Percentiles rank a stretch among this genome's conserved stretches.
Conservation (phyloP, 2,113 vertebrate species). For the Eurypyga helias region DNA sequence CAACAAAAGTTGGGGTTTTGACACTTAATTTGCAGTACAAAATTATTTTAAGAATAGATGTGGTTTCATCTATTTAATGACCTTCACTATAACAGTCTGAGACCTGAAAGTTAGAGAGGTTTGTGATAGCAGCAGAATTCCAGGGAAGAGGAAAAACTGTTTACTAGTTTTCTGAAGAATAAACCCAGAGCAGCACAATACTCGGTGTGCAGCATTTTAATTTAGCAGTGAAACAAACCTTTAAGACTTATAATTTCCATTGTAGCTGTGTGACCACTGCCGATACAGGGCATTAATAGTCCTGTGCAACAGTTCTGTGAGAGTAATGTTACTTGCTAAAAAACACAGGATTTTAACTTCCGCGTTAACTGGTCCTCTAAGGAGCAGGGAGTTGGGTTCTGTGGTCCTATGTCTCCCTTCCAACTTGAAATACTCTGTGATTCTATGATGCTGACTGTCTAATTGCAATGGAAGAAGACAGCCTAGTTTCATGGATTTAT, state of each 20-base stretch:
- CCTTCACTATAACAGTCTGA: not conserved
- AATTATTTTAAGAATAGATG: not conserved
- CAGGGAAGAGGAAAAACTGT: not conserved
- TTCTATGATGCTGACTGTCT: not conserved
- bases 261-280: not conserved
- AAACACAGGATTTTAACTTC: not conserved
- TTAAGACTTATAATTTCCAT: not conserved
- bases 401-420: not conserved
- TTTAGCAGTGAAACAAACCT: not conserved
- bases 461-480: not conserved
- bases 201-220: not conserved
- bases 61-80: not conserved
- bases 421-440: fast-evolving
- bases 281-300: not conserved
- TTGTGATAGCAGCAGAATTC: not conserved
- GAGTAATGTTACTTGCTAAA: not conserved
- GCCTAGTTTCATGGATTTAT: not conserved
- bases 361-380: not conserved
- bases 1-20: not conserved
- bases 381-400: not conserved
- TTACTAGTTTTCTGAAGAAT: not conserved
- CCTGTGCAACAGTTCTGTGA: too few species aligned
- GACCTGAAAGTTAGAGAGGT: not conserved
- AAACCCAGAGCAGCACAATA: not conserved
- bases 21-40: not conserved